Base-by-base conservation (phyloP, 2,797 vertebrate genomes). In the Hyperoplus immaculatus region DNA sequence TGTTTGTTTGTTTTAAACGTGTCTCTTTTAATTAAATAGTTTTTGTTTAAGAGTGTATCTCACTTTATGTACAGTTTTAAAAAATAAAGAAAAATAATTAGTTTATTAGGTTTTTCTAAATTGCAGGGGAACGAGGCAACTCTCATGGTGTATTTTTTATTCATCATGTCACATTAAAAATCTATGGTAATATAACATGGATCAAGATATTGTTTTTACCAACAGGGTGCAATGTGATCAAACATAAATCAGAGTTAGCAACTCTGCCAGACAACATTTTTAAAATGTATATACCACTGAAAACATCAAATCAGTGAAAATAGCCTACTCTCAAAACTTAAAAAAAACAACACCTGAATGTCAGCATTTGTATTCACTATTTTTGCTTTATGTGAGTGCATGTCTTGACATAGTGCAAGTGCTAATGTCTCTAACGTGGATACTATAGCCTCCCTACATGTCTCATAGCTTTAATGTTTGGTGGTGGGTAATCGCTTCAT, bases 271-370 rank as follows among this genome's bases (percentile, higher is more conserved):
- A 29, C 3, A 29, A 29, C 29, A 29, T 29, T 29, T 29, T 29
- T 49, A 12, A 75, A 63, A 80, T 72, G 18, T 57, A 67, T 72
- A 60, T 55, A 51, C 41, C 60, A 51, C 43, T 64, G 59, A 56
- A 77, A 29, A 29, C 29, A 29, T 29, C 29, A 29, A 29, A 29
- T 29, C 29, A 29, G 29, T 29, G 29, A 29, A 29, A 29, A 29
- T 29, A 29, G 29, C 29, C 29, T 29, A 29, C 29, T 29, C 29
- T 29, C 29, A 29, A 29, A 2, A 29, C 29, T 29, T 29, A 29
- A 29, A 29, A 84, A 12, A 68, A 58, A 72, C 54, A 81, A 65
- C 62, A 77, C 60, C 41, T 36, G 53, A 72, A 80, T 51, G 46
- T n/a, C 76, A 64, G 6, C 6, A 41, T 75, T 80, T 58, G 66